Base-by-base conservation (phyloP, 2,113 vertebrate species). In the Nyctereutes procyonoides region DNA sequence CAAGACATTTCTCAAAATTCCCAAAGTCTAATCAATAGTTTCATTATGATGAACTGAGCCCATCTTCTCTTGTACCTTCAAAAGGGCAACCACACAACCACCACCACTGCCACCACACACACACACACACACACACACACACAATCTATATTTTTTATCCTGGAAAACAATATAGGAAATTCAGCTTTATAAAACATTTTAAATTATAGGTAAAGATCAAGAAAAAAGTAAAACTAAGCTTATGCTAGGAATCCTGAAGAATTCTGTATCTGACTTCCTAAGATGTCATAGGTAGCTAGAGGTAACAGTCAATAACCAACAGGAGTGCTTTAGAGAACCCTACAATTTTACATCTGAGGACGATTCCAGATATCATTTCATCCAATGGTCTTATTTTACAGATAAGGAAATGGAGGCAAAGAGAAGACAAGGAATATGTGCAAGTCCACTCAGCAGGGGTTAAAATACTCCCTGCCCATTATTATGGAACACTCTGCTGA, bases 1-100 rank as follows among this genome's bases (percentile, higher is more conserved):
- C 82, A 53, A 88, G 73, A 22, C 43, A 56, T 88, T 95, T 79
- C 43, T 95, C 62, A 87, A 79, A 96, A 92, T 94, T 89, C 67
- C 80, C 51, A 62, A 56, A 22, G 83, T 74, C 88, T 91, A 35
- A 73, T 38, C 88, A 58, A 51, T 26, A 55, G 53, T 43, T 7
- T 94, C 60, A 56, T 62, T 62, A 51, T 16, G 60, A 1, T 89
- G 16, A 90, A 71, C n/a, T 30, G 19, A 28, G 38, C 12, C 76
- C 60, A 73, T 51, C 51, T 63, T 79, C 16, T 60, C 87, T 38
- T 55, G 48, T 38, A 53, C 73, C 35, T 94, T 94, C 73, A 87
- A 60, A 81, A 48, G 15, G 43, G 5, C 30, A 38, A 65, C 62
- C 13, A 8, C 22, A 82, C 80, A 13, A 35, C 30, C 53, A 89